phyloP scores from a whole-genome alignment of 2,888 invertebrate genomes.

The Drosophila mulleri region DNA sequence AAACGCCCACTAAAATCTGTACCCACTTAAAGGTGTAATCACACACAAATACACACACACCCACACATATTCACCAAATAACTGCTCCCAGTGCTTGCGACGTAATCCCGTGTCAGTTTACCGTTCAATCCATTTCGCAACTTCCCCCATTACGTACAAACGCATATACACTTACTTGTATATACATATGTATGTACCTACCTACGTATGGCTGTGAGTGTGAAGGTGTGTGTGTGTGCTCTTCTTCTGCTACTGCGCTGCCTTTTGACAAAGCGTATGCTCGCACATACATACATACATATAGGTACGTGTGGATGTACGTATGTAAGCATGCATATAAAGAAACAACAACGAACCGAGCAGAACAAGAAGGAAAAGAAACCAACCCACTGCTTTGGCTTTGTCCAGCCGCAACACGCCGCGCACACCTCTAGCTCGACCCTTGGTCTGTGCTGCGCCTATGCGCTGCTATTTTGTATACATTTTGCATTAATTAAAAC shows the following conservation, averaged over 20 bases:
- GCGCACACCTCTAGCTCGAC: slow-evolving; percentile 34
- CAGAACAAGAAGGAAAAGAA: slow-evolving; percentile 28
- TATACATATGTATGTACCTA: not conserved
- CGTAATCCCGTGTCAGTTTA: slow-evolving; percentile 61
- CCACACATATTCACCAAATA: not conserved
- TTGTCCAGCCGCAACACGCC: slow-evolving; percentile 32
- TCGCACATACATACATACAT: slow-evolving; percentile 1
- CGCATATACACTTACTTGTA: slow-evolving; percentile 10
- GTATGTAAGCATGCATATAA: slow-evolving; percentile 2
- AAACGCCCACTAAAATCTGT: slow-evolving; percentile 23
- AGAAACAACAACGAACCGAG: slow-evolving; percentile 20
- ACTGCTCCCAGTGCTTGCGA: slow-evolving; percentile 26
- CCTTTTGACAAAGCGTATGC: slow-evolving; percentile 43
- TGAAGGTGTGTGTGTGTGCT: slow-evolving; percentile 18
- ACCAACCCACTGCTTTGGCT: slow-evolving; percentile 26
- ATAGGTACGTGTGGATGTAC: not conserved
- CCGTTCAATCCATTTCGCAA: slow-evolving; percentile 67
- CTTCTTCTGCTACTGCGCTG: slow-evolving; percentile 46
- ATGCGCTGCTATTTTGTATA: slow-evolving; percentile 73
- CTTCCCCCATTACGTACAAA: slow-evolving; percentile 42
- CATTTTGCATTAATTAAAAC: slow-evolving; percentile 82
- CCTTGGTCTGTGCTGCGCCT: slow-evolving; percentile 52
- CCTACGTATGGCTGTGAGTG: not conserved
- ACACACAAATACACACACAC: not conserved
- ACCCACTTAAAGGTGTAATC: slow-evolving; percentile 23